Percentiles rank a stretch among this genome's conserved stretches.
These are phyloP conservation scores for Heliornis fulica DNA, from an alignment of 2,113 vertebrate species.

Conservation along the genomic window DNA sequence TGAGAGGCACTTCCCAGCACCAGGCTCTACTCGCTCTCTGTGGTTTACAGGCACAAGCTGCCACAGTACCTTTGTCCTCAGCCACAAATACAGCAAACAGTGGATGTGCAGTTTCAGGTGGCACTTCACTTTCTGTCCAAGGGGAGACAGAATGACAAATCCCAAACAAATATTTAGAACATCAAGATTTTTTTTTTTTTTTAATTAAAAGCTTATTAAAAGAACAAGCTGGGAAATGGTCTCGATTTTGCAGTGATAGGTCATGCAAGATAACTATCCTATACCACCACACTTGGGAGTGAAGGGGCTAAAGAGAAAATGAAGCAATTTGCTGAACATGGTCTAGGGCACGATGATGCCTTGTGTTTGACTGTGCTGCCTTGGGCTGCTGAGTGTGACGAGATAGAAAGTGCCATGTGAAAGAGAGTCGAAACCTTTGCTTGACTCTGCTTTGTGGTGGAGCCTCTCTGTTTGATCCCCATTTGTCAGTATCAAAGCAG, in stretches of 20 bases:
- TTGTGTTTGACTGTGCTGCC: not conserved
- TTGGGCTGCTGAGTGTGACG: not conserved
- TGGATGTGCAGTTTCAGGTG: not conserved
- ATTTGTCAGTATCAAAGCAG: not conserved
- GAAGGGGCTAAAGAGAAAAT: not conserved
- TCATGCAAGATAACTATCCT: not conserved
- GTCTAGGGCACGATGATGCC: not conserved
- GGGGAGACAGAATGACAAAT: not conserved
- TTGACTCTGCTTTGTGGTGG: not conserved
- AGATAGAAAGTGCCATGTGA: not conserved
- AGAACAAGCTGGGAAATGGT: not conserved
- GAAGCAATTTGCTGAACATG: not conserved
- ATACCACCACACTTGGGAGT: not conserved
- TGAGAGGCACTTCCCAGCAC: not conserved
- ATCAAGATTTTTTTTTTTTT: no score
- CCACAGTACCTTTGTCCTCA: not conserved
- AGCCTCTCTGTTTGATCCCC: not conserved
- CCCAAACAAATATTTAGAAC: not conserved
- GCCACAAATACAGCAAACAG: not conserved
- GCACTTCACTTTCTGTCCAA: not conserved
- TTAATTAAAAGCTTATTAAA: not conserved
- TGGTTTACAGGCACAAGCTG: not conserved
- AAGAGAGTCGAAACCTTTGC: not conserved
- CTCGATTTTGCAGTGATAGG: not conserved
- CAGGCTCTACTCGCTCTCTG: not conserved